phyloP scores from a whole-genome alignment of 1,140 invertebrate species.

The Drosophila sproati region DNA sequence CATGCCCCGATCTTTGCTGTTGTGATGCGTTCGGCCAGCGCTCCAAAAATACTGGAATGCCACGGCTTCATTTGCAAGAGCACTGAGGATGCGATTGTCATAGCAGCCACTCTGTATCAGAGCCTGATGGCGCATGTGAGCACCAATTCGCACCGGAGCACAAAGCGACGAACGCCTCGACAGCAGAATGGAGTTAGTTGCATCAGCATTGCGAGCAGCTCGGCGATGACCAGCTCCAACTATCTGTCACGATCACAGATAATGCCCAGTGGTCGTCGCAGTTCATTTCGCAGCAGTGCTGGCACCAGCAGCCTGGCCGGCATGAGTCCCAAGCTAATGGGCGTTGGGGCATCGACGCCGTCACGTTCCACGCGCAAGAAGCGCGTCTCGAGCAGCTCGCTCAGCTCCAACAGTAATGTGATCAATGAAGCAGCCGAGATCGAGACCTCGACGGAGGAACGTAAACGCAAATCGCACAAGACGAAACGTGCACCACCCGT shows the following conservation, averaged over 20 bases:
- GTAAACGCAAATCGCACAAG: conserved; percentile 80
- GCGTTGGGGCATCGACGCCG: conserved; percentile 32
- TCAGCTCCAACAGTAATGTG: conserved; percentile 87
- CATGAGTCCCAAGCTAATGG: conserved; percentile 23
- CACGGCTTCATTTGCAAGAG: conserved; percentile 95
- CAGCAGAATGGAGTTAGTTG: conserved; percentile 90
- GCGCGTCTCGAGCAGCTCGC: conserved; percentile 86
- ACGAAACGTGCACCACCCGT: conserved; percentile 79
- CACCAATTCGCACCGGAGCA: conserved; percentile 75
- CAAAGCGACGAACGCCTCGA: conserved; percentile 86
- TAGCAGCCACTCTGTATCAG: conserved; percentile 95
- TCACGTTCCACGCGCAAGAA: conserved; percentile 86
- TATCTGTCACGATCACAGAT: conserved; percentile 74
- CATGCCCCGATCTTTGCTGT: conserved; percentile 96
- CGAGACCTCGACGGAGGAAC: conserved; percentile 82
- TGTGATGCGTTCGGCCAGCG: conserved; percentile 92
- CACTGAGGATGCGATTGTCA: conserved; percentile 94
- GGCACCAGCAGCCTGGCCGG: conserved; percentile 45
- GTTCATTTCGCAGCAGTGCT: conserved; percentile 74
- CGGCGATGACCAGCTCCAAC: conserved; percentile 84
- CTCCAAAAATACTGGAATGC: conserved; percentile 92
- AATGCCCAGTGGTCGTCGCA: conserved; percentile 61
- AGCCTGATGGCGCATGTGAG: conserved; percentile 92
- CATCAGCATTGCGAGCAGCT: conserved; percentile 88
- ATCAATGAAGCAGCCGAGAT: conserved; percentile 73